phyloP scores from a whole-genome alignment of 2,888 invertebrate genomes.

The Adelphocoris suturalis region DNA sequence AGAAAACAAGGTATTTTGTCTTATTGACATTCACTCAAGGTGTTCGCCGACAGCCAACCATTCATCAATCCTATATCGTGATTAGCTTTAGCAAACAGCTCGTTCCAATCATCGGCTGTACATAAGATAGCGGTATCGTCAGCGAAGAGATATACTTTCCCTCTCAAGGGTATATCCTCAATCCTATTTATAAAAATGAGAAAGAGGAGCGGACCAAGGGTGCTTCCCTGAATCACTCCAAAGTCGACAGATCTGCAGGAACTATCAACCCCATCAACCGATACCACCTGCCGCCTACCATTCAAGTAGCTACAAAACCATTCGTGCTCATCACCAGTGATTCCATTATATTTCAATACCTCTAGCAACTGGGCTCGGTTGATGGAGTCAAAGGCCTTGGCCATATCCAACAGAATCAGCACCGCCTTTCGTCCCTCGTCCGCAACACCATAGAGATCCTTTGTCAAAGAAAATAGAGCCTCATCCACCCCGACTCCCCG shows the following conservation, averaged over 20 bases:
- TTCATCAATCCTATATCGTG: constrained; percentile 8
- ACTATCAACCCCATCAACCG: constrained; percentile 48
- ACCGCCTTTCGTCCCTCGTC: constrained; percentile 1
- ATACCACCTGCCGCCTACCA: constrained; percentile 5
- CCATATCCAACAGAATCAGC: constrained; percentile 21
- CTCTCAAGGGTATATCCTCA: neutral
- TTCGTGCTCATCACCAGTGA: constrained; percentile 13
- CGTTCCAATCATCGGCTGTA: constrained; percentile 54
- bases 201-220: constrained; percentile 51
- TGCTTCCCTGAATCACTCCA: constrained; percentile 55
- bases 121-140: constrained; percentile 58
- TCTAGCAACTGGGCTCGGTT: neutral
- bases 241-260: neutral
- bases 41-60: neutral
- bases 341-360: neutral
- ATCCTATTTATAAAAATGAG: constrained; percentile 21
- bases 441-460: constrained; percentile 28
- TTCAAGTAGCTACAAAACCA: constrained; percentile 44
- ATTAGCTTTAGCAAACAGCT: constrained; percentile 48
- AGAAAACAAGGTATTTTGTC: constrained; percentile 45
- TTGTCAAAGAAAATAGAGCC: constrained; percentile 43
- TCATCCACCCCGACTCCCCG: constrained; percentile 52
- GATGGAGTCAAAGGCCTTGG: constrained; percentile 13
- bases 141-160: constrained; percentile 5
- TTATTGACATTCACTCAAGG: constrained; percentile 41